phyloP scores from a whole-genome alignment of 1,140 invertebrate genomes.

The Drosophila pachea region DNA sequence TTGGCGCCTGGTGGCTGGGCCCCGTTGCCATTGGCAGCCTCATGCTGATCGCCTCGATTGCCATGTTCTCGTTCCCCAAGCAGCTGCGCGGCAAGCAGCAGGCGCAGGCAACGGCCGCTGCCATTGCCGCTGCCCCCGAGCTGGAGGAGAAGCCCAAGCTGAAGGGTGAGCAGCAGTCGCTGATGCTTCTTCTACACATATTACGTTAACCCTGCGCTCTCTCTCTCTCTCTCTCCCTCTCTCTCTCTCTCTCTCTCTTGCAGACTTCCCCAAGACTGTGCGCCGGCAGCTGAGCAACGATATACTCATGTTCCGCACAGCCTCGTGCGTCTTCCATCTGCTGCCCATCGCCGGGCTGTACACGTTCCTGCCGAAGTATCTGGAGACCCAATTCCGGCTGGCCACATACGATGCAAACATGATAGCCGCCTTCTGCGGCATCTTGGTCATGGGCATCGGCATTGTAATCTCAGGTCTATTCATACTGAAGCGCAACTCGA shows the following conservation, averaged over 20 bases:
- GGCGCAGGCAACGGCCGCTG: conserved; percentile 17
- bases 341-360: conserved; percentile 94
- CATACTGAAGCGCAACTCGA: conserved; percentile 90
- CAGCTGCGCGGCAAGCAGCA: conserved; percentile 79
- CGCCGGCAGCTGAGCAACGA: conserved; percentile 92
- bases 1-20: conserved; percentile 95
- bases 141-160: conserved; percentile 69
- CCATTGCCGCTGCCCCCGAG: conserved; percentile 30
- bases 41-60: conserved; percentile 87
- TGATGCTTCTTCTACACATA: background rate
- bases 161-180: conserved; percentile 41
- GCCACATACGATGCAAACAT: conserved; percentile 93
- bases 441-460: conserved; percentile 94
- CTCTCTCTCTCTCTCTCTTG: background rate
- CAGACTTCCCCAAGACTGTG: conserved; percentile 93
- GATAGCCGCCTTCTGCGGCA: conserved; percentile 94
- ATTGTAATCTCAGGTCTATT: conserved; percentile 92
- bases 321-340: conserved; percentile 92
- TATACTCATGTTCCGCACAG: conserved; percentile 93
- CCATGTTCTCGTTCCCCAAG: conserved; percentile 94
- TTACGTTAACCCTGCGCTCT: background rate
- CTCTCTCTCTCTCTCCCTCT: background rate
- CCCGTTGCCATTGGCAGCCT: conserved; percentile 89
- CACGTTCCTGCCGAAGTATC: conserved; percentile 95
- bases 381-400: conserved; percentile 94